Base-by-base conservation (phyloP, 2,113 vertebrate species). In the Oncorhynchus tshawytscha region DNA sequence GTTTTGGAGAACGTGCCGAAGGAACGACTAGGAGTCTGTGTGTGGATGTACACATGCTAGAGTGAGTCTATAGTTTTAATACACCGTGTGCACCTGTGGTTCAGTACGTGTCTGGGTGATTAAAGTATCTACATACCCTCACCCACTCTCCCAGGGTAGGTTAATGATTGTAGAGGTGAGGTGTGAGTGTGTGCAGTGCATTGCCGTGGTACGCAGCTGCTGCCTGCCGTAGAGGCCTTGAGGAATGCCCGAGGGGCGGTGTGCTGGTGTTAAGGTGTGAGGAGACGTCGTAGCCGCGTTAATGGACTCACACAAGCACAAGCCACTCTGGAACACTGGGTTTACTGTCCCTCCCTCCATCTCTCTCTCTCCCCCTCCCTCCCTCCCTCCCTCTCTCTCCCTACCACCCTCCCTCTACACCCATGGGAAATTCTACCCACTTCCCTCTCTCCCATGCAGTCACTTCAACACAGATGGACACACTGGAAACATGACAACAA, bases 111-210 rank as follows among this genome's bases (percentile, higher is more conserved):
- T 31, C 66, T 34, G 25, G 27, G n/a, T 34, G 59, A 70, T 79
- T 73, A 34, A 74, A 73, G 22, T 74, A 79, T 77, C 73, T 77
- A 76, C 57, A 78, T 51, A 20, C 25, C 29, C 5, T 29, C 70
- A 66, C 64, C 48, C 34, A 25, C 72, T 62, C 60, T 13, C 66
- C 66, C 66, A 3, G 66, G 75, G 20, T 69, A 83, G 77, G 86
- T 83, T 88, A 87, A 88, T 79, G 80, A 24, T 59, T 81, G 78
- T 48, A 71, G 62, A 64, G 25, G 83, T 7, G 79, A 86, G 75
- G 79, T 74, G 77, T n/a, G 74, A 74, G 39, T 57, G 54, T 57
- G 13, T 57, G 51, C 51, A 18, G 82, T 12, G 31, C 3, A 5
- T 16, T 25, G 2, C 9, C 8, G 24, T 8, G 54, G n/a, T 20